Base-by-base conservation (phyloP, 1,140 invertebrate genomes). In the Tachypleus tridentatus region DNA sequence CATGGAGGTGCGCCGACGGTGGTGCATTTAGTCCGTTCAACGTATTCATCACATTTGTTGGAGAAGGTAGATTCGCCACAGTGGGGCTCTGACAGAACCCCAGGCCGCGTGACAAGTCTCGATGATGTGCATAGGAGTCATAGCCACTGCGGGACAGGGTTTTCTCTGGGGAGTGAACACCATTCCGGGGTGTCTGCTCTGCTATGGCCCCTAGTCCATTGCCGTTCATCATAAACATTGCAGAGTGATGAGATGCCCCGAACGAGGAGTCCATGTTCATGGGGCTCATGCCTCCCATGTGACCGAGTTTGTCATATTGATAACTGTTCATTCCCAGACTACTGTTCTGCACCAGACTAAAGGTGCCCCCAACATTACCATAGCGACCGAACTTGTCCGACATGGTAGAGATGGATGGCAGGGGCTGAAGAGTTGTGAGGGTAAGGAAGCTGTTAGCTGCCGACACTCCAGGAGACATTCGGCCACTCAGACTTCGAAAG, bases 321-420 rank as follows among this genome's bases (percentile, higher is more conserved):
- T 69, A 66, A 11, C 60, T 60, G 60, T 64, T 66, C 7, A 61
- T 66, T 11, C 68, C 65, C 10, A 66, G 59, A 86, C 76, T 60
- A 91, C 91, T 71, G 76, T 93, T 92, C 74, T 93, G 90, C 84
- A 95, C 93, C 59, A 93, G 88, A 48, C 63, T 58, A 49, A 90
- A 89, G 79, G 93, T 94, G 67, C 86, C 85, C 52, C 83, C 85
- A 49, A 58, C 62, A 10, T 65, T 65, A 8, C 71, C 71, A 58
- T 73, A 70, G 60, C 75, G 76, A 48, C 67, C 75, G 72, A 83
- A 83, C 72, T 83, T 83, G 72, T 97, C 93, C 51, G 93, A 95
- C 81, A 98, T 94, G 48, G 94, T 97, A n/a, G 93, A 97, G 72
- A 98, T 97, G 62, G 95, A 94, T 62, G 95, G 94, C n/a, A 98